Base-by-base conservation (phyloP, 2,113 vertebrate genomes). In the Saimiri boliviensis region DNA sequence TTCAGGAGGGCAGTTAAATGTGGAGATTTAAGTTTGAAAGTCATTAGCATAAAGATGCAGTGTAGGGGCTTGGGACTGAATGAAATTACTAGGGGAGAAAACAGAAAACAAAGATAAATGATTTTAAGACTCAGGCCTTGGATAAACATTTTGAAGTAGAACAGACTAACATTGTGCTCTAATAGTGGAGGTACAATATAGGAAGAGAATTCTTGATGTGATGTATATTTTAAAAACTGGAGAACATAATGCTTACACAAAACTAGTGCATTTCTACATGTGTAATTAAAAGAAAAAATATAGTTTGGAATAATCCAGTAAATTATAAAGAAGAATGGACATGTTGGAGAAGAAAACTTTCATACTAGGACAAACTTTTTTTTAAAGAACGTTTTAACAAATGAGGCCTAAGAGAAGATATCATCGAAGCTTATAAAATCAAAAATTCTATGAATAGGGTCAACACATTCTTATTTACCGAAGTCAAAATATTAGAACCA, bases 381-480 rank as follows among this genome's bases (percentile, higher is more conserved):
- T 25, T 58, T 58, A 79, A 81, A 20, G 16, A 11, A 35, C 21
- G 86, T 40, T 74, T 84, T 71, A 30, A 94, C 93, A 94, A 93
- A 37, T 47, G 71, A 81, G 37, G 25, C 21, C 27, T 85, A 60
- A 91, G 45, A 82, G 40, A 56, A 96, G 17, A 54, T 92, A 40
- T 70, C 60, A 86, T 93, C 82, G 92, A 88, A 93, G 94, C 37
- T 58, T 85, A 81, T 89, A 81, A 93, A 94, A 91, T 68, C 0
- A 86, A 96, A 91, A 95, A 63, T 45, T 80, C 11, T 58, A 37
- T 93, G 37, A 92, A 91, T 86, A 89, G 17, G 54, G 7, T 92
- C 84, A 93, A 92, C 42, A 79, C 13, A 86, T 95, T 92, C 86
- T 94, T 93, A 95, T 87, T 96, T 94, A 84, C 81, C 56, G 85